Evolutionary conservation across 2,113 vertebrate species (phyloP), one percentile per base, ranked within the genome.

Genomic region (Scomber japonicus): DNA sequence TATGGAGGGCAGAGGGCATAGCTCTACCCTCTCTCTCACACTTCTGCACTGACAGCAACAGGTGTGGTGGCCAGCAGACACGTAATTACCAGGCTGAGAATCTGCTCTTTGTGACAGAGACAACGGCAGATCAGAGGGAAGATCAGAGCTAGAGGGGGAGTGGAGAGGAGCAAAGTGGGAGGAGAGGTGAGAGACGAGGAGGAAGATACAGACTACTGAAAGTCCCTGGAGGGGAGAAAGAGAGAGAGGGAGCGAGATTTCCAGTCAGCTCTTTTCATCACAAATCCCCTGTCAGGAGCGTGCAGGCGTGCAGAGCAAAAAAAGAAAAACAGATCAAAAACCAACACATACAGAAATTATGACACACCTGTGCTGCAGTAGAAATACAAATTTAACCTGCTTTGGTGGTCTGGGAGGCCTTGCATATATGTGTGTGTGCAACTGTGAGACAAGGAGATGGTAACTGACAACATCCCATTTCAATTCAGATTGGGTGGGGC

Each of bases 1-100:
- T 16, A 49, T 19, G 27, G 70, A 77, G 88, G 84, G 81, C 87
- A 88, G 80, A 91, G 88, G 86, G 76, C 76, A 63, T 3, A 11
- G 54, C 46, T 17, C 54, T 30, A 27, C 30, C 56, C 55, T 24
- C 73, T 60, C 59, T 78, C 75, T 60, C 66, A 80, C 89, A 79
- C 75, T 15, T 16, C 84, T 73, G 78, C 74, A 75, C 65, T 90
- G 90, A 93, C 86, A 83, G 87, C 93, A 93, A 94, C 94, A 94
- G 93, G 94, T 94, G 93, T 80, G 88, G 85, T 75, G 84, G 84
- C 84, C 65, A 74, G 62, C 71, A 84, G 86, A 88, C 81, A 83
- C 55, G 84, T 92, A 92, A 92, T 94, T 93, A 94, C 81, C 77
- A 72, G 66, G 74, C 80, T 77, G 78, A 79, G 62, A 88, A 86